Evolutionary conservation across 1,140 invertebrate genomes (phyloP).

Genomic region (Cotesia typhae): DNA sequence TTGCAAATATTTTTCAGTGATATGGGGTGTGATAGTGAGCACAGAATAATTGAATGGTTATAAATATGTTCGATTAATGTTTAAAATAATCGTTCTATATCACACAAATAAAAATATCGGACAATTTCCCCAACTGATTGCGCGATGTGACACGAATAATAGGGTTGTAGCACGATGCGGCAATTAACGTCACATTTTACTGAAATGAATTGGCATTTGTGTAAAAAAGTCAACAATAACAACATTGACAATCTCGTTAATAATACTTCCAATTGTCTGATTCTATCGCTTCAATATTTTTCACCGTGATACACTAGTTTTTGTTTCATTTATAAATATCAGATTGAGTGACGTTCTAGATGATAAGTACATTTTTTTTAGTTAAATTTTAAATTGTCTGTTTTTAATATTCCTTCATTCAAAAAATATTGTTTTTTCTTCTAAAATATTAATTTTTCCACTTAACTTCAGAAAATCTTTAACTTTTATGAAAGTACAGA

Average conservation of each 20-base stretch:
- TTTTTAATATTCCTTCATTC: conserved; percentile 31
- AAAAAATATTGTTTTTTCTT: background rate
- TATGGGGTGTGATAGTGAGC: background rate
- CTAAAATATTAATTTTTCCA: too few species aligned
- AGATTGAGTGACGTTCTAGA: conserved; percentile 33
- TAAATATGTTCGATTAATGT: background rate
- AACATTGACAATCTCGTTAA: conserved; percentile 35
- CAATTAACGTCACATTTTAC: conserved; percentile 37
- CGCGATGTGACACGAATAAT: conserved; percentile 12
- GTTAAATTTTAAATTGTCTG: conserved; percentile 24
- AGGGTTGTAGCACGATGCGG: conserved; percentile 12
- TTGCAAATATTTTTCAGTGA: too few species aligned
- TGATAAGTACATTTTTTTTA: conserved; percentile 36
- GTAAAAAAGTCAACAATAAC: conserved; percentile 3
- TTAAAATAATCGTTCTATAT: background rate
- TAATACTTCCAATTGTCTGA: conserved; percentile 32
- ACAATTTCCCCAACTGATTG: conserved; percentile 6
- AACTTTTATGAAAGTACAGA: too few species aligned
- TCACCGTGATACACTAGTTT: conserved; percentile 11
- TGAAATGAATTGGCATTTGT: conserved; percentile 29
- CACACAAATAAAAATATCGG: conserved; percentile 16
- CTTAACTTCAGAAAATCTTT: too few species aligned
- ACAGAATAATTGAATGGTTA: conserved; percentile 1
- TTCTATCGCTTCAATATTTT: conserved; percentile 29
- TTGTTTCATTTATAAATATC: conserved; percentile 27